A percentile compares a stretch with the other conserved stretches of the same genome.
phyloP scores from a whole-genome alignment of 2,113 vertebrate species.

The Athene cunicularia region DNA sequence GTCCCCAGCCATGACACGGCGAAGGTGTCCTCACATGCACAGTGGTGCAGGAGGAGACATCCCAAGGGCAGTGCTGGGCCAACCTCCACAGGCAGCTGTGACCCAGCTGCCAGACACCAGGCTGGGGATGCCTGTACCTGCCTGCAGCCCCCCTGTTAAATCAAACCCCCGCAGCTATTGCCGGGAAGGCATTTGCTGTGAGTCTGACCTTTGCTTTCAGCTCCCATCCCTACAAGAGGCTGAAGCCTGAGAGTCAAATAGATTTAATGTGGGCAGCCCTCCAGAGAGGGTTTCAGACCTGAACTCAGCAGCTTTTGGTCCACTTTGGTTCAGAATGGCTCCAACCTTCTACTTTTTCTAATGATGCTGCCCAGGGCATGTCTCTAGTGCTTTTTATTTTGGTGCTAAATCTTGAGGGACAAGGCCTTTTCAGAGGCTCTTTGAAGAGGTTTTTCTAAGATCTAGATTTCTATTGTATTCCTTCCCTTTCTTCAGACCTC shows the following conservation, averaged over 20 bases:
- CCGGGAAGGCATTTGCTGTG: background rate
- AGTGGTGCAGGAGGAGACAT: background rate
- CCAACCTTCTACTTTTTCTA: background rate
- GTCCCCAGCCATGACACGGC: fast-evolving
- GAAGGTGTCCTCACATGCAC: background rate
- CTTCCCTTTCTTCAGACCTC: background rate
- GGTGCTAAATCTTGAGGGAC: background rate
- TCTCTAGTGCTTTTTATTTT: background rate
- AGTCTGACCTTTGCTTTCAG: background rate
- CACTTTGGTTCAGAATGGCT: background rate
- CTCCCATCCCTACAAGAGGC: background rate
- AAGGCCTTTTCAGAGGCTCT: background rate
- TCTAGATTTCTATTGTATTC: background rate
- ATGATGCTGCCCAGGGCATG: background rate
- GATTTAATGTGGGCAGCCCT: background rate
- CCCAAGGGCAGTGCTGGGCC: background rate
- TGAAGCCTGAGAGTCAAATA: background rate
- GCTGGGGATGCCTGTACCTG: background rate
- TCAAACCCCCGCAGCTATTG: fast-evolving
- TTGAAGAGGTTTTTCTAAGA: background rate
- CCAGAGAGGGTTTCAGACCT: background rate
- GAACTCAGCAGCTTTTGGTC: background rate
- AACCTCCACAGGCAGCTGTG: background rate
- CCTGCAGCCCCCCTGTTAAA: background rate
- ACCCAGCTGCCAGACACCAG: background rate